These are phyloP conservation scores for Xenentodon cancila DNA, from an alignment of 2,797 vertebrate species.

Conservation along the genomic window DNA sequence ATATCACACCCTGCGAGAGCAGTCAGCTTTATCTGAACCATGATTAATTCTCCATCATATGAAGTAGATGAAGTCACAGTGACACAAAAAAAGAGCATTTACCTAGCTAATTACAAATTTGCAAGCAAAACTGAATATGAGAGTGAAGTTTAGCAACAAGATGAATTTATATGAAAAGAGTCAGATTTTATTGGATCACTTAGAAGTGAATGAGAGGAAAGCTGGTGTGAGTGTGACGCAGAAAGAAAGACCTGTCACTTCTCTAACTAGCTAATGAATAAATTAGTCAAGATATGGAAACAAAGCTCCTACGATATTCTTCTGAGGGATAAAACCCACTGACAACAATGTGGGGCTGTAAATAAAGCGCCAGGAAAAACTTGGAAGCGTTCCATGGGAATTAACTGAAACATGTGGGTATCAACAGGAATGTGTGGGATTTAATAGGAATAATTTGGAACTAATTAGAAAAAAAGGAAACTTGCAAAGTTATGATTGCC, in stretches of 20 bases:
- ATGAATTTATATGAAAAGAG: constrained; percentile 14
- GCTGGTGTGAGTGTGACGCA: neutral
- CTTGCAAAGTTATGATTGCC: no score
- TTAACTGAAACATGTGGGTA: no score
- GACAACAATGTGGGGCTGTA: neutral
- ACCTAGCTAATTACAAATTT: constrained; percentile 11
- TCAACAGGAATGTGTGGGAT: no score
- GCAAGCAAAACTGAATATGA: neutral
- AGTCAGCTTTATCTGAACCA: constrained; percentile 1
- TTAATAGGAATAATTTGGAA: no score
- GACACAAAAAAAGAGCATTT: neutral
- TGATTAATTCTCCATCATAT: constrained; percentile 5
- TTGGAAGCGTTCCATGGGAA: no score
- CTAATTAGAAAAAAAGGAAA: no score
- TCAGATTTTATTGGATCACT: constrained; percentile 14
- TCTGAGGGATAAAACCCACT: neutral
- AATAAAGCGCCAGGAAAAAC: neutral
- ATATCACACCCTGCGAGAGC: constrained; percentile 14
- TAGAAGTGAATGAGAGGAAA: neutral
- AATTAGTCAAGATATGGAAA: constrained; percentile 3
- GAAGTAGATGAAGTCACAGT: constrained; percentile 1
- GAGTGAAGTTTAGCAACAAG: neutral
- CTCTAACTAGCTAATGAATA: constrained; percentile 2
- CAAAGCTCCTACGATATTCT: neutral
- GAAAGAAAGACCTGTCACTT: constrained; percentile 1